phyloP scores from a whole-genome alignment of 2,113 vertebrate genomes.

The Pelodiscus sinensis region DNA sequence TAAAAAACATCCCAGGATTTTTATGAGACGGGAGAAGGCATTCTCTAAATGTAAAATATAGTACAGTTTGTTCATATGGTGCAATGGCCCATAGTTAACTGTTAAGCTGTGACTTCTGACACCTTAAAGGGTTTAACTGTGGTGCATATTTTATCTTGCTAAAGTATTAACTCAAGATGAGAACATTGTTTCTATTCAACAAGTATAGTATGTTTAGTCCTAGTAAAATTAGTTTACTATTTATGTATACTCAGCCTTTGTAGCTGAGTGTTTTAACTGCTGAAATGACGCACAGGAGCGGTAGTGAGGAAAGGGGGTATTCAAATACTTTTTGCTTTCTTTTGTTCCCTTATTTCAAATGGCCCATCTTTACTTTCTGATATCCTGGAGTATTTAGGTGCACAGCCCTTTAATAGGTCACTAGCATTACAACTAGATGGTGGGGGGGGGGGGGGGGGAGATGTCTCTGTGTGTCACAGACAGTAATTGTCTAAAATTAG shows the following conservation, averaged over 20 bases:
- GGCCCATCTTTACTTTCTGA: constrained; percentile 3
- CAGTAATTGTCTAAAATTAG: constrained; percentile 73
- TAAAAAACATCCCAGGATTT: background rate
- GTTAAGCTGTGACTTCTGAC: background rate
- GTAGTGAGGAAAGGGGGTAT: background rate
- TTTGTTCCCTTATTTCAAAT: background rate
- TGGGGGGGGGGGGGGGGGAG: background rate
- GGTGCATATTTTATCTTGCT: background rate
- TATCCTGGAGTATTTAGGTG: constrained; percentile 34
- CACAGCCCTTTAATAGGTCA: constrained; percentile 66
- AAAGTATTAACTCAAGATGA: background rate
- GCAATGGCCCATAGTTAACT: background rate
- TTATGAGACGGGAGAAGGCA: background rate
- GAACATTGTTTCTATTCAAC: background rate
- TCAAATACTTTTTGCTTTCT: background rate
- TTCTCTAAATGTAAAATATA: background rate
- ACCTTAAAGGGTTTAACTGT: background rate
- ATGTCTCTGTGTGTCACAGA: constrained; percentile 63
- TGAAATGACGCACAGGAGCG: background rate
- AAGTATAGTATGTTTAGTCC: background rate
- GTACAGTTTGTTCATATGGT: accelerated
- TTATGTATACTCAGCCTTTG: background rate
- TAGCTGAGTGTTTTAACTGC: accelerated
- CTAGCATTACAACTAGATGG: constrained; percentile 48
- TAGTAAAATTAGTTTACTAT: background rate